These are phyloP conservation scores for Mycogona germanica DNA, from an alignment of 2,888 invertebrate genomes.

Conservation along the genomic window DNA sequence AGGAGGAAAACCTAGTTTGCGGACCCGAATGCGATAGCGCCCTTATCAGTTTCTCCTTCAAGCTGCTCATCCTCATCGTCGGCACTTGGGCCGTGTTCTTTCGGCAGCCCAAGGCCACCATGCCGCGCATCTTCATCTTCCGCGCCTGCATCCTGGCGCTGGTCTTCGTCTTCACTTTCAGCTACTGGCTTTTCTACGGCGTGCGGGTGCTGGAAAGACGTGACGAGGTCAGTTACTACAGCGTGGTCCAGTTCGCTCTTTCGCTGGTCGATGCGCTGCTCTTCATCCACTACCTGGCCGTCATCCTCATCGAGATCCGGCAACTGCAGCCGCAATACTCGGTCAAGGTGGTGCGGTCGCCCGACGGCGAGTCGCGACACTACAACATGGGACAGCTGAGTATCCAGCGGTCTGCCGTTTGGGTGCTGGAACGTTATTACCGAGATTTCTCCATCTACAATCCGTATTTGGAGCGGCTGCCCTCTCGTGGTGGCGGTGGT, in stretches of 20 bases:
- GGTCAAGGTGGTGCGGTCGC: conserved; percentile 67
- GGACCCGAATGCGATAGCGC: conserved; percentile 90
- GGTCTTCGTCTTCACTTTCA: conserved; percentile 81
- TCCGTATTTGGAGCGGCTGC: conserved; percentile 84
- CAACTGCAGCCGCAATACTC: conserved; percentile 76
- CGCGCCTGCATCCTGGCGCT: conserved; percentile 78
- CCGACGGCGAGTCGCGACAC: conserved; percentile 82
- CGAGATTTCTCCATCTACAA: conserved; percentile 94
- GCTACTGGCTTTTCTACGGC: conserved; percentile 97
- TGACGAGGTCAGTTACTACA: conserved; percentile 54
- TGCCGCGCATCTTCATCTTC: conserved; percentile 85
- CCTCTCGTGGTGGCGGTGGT: too few species aligned
- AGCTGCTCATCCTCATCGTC: conserved; percentile 72
- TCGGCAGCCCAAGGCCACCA: conserved; percentile 65
- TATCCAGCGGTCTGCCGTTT: conserved; percentile 89
- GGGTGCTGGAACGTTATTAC: conserved; percentile 89
- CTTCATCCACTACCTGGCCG: conserved; percentile 88
- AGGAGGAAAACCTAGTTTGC: conserved; percentile 49
- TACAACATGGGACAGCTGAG: conserved; percentile 74
- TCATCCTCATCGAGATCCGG: conserved; percentile 83
- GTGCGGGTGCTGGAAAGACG: conserved; percentile 52
- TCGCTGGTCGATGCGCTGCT: conserved; percentile 86
- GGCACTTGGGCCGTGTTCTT: conserved; percentile 90
- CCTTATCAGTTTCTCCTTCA: conserved; percentile 79
- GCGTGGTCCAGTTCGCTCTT: conserved; percentile 81